Percentiles rank a stretch among this genome's conserved stretches.
Conservation (phyloP, 2,888 invertebrate genomes). For the Onthophagus sagittarius region DNA sequence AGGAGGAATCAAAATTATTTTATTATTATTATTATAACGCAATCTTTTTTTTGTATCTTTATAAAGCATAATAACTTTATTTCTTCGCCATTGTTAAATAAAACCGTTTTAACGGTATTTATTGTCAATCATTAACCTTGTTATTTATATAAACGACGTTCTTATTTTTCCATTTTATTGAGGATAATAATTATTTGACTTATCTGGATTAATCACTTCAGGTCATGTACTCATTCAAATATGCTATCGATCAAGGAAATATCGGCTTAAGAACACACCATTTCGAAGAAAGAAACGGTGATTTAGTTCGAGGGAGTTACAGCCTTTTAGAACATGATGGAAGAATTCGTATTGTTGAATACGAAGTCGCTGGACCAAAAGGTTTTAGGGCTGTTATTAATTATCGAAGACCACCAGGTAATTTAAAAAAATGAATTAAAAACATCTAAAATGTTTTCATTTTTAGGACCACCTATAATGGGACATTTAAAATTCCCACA, state of each 20-base stretch:
- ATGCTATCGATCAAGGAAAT: constrained; percentile 37
- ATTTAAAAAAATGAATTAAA: not conserved
- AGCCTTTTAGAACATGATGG: constrained; percentile 66
- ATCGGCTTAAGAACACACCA: constrained; percentile 40
- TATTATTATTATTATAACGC: too few relatives aligned
- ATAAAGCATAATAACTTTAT: too few relatives aligned
- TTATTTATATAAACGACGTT: too few relatives aligned
- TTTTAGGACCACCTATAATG: constrained; percentile 32
- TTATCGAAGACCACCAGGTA: constrained; percentile 48
- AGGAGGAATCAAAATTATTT: not conserved
- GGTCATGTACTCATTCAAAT: constrained; percentile 40
- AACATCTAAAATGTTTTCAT: constrained; percentile 4
- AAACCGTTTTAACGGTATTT: too few relatives aligned
- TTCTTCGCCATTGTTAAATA: too few relatives aligned
- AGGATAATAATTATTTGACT: not conserved
- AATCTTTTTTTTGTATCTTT: too few relatives aligned
- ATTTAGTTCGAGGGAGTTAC: constrained; percentile 53
- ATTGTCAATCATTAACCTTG: too few relatives aligned
- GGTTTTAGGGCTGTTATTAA: constrained; percentile 56
- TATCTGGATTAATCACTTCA: constrained; percentile 25
- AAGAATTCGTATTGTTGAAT: constrained; percentile 56
- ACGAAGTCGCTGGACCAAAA: constrained; percentile 54
- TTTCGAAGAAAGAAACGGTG: constrained; percentile 38
- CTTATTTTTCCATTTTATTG: too few relatives aligned
- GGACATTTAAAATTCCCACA: constrained; percentile 38